Evolutionary conservation across 2,113 vertebrate genomes (phyloP).

Genomic region (Turdus rufiventris): DNA sequence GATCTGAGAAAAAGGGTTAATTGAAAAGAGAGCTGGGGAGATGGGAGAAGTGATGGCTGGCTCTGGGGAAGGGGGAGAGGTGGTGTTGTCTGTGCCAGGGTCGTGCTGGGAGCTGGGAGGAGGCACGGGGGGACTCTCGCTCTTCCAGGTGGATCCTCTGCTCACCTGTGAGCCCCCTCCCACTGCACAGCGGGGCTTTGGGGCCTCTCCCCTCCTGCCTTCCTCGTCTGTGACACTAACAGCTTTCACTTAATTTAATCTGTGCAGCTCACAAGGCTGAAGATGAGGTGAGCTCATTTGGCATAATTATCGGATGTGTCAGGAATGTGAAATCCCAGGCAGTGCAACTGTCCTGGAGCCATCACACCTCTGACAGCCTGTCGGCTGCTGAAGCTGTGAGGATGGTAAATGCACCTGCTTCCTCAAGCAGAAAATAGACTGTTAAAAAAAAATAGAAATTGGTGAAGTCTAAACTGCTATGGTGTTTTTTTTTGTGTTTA

Average conservation of each 20-base stretch:
- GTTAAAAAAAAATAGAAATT: not conserved
- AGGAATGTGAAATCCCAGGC: constrained; percentile 60
- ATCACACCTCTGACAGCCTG: constrained; percentile 60
- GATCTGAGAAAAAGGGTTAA: constrained; percentile 29
- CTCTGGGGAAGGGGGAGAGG: not conserved
- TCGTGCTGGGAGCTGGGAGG: accelerated
- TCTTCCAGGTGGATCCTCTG: not conserved
- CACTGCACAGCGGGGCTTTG: accelerated
- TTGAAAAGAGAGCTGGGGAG: constrained; percentile 3
- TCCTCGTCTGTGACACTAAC: not conserved
- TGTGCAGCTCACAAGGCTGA: constrained; percentile 24
- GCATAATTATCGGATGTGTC: constrained; percentile 64
- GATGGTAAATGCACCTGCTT: constrained; percentile 59
- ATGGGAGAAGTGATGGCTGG: not conserved
- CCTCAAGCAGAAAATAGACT: constrained; percentile 70
- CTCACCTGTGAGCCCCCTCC: not conserved
- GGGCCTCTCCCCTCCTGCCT: not conserved
- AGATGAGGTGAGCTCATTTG: constrained; percentile 65
- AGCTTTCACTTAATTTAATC: constrained; percentile 30
- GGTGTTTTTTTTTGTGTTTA: constrained; percentile 8
- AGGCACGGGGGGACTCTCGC: not conserved
- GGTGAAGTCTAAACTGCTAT: constrained; percentile 17
- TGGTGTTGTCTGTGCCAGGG: not conserved
- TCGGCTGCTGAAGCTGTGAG: constrained; percentile 17
- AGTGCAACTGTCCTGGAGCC: constrained; percentile 52